These are phyloP conservation scores for Fulmarus glacialis DNA, from an alignment of 2,113 vertebrate species.

Conservation along the genomic window DNA sequence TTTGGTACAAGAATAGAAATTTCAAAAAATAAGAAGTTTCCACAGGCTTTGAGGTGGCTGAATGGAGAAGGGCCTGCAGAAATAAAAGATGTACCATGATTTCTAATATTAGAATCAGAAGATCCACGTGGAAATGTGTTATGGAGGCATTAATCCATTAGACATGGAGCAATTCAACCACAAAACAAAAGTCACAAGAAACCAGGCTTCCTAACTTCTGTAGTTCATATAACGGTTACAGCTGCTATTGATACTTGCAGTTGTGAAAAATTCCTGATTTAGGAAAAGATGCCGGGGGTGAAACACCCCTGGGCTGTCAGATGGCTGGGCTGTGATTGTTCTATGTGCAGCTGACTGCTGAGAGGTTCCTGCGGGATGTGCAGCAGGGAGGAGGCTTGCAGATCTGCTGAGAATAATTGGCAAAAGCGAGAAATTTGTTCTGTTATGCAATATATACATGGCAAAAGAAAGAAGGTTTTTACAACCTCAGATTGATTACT, in stretches of 20 bases:
- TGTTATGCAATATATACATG: background rate
- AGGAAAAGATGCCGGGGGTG: background rate
- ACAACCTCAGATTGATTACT: background rate
- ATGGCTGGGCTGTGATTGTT: background rate
- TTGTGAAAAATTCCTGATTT: background rate
- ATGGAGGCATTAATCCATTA: background rate
- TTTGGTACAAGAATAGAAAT: background rate
- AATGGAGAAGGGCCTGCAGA: background rate
- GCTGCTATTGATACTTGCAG: background rate
- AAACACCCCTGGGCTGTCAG: background rate
- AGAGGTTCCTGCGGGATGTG: background rate
- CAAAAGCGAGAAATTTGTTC: background rate
- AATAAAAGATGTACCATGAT: background rate
- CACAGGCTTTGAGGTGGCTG: background rate
- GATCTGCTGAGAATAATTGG: background rate
- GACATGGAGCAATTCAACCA: background rate
- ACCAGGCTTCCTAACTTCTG: background rate
- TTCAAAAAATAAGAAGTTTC: background rate
- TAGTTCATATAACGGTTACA: background rate
- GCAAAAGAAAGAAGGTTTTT: background rate
- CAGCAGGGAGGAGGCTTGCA: background rate
- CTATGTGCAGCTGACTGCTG: background rate
- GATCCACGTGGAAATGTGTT: background rate
- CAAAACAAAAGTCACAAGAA: constrained; percentile 1
- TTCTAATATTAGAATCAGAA: constrained; percentile 16